Conservation (phyloP, 1,140 invertebrate species). For the Cyclina sinensis region DNA sequence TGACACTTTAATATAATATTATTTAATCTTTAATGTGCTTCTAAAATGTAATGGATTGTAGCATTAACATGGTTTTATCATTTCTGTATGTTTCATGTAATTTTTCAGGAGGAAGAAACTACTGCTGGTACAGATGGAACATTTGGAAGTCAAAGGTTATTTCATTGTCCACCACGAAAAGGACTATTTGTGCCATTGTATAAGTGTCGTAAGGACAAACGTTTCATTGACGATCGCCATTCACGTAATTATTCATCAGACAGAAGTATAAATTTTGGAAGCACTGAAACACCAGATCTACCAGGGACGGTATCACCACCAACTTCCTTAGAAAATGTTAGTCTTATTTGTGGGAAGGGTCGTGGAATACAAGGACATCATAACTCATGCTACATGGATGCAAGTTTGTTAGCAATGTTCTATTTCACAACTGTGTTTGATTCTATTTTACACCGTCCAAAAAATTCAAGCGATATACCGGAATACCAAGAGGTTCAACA, state of each 20-base stretch:
- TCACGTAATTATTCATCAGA: conserved; percentile 11
- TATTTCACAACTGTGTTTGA: conserved; percentile 98
- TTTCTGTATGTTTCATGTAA: no score
- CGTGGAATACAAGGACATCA: conserved; percentile 98
- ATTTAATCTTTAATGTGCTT: no score
- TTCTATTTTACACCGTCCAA: conserved; percentile 92
- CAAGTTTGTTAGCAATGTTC: conserved; percentile 98
- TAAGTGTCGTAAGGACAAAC: conserved; percentile 92
- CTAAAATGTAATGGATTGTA: no score
- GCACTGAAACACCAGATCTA: conserved; percentile 92
- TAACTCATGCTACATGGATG: conserved; percentile 99
- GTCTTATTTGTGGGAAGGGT: conserved; percentile 85
- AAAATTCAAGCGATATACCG: conserved; percentile 91
- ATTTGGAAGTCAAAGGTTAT: conserved; percentile 91
- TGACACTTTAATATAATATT: no score
- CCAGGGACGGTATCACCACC: conserved; percentile 93
- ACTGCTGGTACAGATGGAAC: conserved; percentile 92
- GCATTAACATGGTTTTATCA: no score
- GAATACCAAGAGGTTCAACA: conserved; percentile 96
- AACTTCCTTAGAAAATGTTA: conserved; percentile 69
- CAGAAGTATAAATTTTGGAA: conserved; percentile 87
- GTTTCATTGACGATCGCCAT: conserved; percentile 88
- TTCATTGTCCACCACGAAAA: conserved; percentile 91
- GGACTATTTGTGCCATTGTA: conserved; percentile 93
- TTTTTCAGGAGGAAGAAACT: conserved; percentile 92